Percentiles rank a stretch among this genome's conserved stretches.
Evolutionary conservation across 2,113 vertebrate species (phyloP).

Genomic region (Microtus richardsoni): DNA sequence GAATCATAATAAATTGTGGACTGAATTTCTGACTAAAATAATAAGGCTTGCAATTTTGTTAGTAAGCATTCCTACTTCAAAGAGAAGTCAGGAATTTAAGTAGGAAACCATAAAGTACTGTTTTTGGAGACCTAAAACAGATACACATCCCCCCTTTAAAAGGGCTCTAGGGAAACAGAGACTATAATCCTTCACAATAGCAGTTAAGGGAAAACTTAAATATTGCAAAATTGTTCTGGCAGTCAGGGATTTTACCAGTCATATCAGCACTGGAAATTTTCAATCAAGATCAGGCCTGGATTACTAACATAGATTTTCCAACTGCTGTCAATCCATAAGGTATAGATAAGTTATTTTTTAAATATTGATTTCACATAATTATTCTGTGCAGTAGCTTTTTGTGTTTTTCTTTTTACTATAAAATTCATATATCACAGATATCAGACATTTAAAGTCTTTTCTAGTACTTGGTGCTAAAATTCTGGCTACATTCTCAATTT

Average conservation of each 20-base stretch:
- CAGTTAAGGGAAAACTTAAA: not conserved
- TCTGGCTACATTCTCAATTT: conserved; percentile 18
- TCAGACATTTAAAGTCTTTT: conserved; percentile 25
- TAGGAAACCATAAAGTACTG: not conserved
- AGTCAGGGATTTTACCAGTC: not conserved
- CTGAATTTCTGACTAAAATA: conserved; percentile 31
- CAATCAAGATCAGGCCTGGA: not conserved
- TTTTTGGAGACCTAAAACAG: not conserved
- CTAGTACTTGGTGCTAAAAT: conserved; percentile 44
- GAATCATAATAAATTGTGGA: not conserved
- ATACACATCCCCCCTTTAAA: not conserved
- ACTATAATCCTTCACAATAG: not conserved
- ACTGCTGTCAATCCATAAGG: not conserved
- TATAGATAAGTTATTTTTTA: conserved; percentile 47
- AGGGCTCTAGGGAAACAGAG: not conserved
- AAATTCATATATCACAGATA: not conserved
- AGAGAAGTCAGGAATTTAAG: not conserved
- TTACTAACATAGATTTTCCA: conserved; percentile 23
- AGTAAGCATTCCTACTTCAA: conserved; percentile 7
- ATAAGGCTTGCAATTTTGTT: not conserved
- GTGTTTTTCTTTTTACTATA: conserved; percentile 5
- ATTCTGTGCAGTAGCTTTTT: not conserved
- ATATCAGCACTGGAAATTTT: not conserved
- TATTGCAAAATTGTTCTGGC: not conserved
- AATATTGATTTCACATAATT: conserved; percentile 51